These are phyloP conservation scores for Clarias batrachus DNA, from an alignment of 2,113 vertebrate genomes.

Conservation along the genomic window DNA sequence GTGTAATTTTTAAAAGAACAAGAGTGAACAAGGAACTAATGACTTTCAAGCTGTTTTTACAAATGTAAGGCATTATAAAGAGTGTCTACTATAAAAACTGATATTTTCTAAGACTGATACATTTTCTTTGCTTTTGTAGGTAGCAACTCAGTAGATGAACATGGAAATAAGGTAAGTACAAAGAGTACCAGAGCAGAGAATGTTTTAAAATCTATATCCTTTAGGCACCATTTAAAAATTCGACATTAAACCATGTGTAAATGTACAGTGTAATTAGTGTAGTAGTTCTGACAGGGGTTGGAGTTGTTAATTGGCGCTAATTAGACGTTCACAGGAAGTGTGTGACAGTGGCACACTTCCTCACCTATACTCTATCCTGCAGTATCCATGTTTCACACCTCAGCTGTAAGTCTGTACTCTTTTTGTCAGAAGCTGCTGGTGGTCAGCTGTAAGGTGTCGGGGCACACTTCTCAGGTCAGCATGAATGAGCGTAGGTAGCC, in stretches of 20 bases:
- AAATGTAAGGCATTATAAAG: not conserved
- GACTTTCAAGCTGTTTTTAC: not conserved
- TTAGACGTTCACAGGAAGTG: constrained; percentile 1
- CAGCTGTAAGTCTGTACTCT: not conserved
- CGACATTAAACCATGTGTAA: not conserved
- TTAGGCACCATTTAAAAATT: not conserved
- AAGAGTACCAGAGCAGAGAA: not conserved
- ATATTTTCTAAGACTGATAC: not conserved
- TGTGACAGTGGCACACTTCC: constrained; percentile 39
- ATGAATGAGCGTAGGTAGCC: constrained; percentile 11
- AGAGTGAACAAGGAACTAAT: not conserved
- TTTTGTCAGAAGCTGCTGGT: not conserved
- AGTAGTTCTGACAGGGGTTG: constrained; percentile 3
- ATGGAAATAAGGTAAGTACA: constrained; percentile 76
- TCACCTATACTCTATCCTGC: constrained; percentile 8
- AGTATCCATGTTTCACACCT: not conserved
- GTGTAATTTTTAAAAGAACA: not conserved
- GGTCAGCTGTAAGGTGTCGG: not conserved
- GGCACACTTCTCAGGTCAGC: constrained; percentile 61
- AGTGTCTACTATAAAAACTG: not conserved
- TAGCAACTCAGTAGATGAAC: constrained; percentile 83
- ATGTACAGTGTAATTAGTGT: not conserved
- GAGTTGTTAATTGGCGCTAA: not conserved
- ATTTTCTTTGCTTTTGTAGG: constrained; percentile 64
- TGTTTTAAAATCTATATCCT: constrained; percentile 17